A percentile compares a stretch with the other conserved stretches of the same genome.
These are phyloP conservation scores for Phoenicopterus ruber DNA, from an alignment of 2,113 vertebrate species.

Conservation along the genomic window DNA sequence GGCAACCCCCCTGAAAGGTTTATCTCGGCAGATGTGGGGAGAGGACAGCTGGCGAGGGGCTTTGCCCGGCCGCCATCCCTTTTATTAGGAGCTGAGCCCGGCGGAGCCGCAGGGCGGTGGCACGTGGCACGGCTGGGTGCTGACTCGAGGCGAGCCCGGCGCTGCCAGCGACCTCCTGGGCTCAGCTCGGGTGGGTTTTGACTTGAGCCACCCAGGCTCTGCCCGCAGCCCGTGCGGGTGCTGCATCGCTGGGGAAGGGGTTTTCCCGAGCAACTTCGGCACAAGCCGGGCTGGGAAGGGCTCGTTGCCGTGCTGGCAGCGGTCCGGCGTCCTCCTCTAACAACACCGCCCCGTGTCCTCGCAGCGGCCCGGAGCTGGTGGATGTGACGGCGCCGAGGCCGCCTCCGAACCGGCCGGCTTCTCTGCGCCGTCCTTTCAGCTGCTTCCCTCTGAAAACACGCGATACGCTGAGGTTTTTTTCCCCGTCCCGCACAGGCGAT, in stretches of 20 bases:
- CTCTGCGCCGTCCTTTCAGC: neutral
- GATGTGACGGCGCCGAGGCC: neutral
- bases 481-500: neutral
- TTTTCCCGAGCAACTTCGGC: neutral
- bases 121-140: fast-evolving
- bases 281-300: neutral
- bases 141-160: fast-evolving
- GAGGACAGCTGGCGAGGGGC: neutral
- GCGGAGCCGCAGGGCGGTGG: fast-evolving
- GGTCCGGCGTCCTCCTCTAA: neutral
- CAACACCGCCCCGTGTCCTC: fast-evolving
- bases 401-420: neutral
- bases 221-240: fast-evolving
- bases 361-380: neutral
- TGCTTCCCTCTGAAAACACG: neutral
- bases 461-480: neutral
- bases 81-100: neutral
- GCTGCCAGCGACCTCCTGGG: neutral
- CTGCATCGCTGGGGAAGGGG: neutral
- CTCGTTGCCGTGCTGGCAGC: neutral
- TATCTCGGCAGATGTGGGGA: neutral
- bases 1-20: neutral
- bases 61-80: neutral
- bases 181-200: fast-evolving
- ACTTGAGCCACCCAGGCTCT: neutral